Conservation (phyloP, 2,797 vertebrate species). For the Neoniphon sammara region DNA sequence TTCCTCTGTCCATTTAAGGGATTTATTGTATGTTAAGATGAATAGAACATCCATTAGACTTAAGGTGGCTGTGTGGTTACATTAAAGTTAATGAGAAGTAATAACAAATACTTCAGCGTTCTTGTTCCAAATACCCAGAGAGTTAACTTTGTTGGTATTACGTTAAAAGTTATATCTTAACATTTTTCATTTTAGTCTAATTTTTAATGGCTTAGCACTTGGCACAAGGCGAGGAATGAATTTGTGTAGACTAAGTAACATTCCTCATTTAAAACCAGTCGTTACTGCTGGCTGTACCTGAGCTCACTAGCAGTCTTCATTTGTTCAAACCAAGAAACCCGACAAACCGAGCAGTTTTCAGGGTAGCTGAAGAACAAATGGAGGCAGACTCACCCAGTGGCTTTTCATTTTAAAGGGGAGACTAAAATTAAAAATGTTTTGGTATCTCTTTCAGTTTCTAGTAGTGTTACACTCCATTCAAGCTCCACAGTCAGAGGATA, state of each 20-base stretch:
- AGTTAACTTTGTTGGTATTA: not conserved
- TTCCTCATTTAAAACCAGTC: constrained; percentile 6
- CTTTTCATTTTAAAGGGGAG: constrained; percentile 1
- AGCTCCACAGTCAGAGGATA: constrained; percentile 11
- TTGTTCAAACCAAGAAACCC: constrained; percentile 6
- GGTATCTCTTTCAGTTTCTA: not conserved
- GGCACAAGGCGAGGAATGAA: not conserved
- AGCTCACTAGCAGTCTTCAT: not conserved
- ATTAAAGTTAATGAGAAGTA: too few species aligned
- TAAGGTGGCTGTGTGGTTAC: too few species aligned
- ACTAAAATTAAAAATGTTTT: constrained; percentile 9
- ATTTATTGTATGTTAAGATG: not conserved
- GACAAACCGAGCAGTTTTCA: not conserved
- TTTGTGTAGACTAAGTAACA: not conserved
- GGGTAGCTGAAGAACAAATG: not conserved
- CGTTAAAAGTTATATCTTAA: not conserved
- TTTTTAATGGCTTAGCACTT: not conserved
- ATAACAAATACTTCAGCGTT: too few species aligned
- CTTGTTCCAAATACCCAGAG: too few species aligned
- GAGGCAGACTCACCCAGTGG: not conserved
- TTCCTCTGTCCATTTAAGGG: not conserved
- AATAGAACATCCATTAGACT: not conserved
- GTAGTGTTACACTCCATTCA: constrained; percentile 18
- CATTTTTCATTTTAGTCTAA: not conserved
- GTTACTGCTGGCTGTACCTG: not conserved